Conservation (phyloP, 2,888 invertebrate species). For the Ophion obscuratus region DNA sequence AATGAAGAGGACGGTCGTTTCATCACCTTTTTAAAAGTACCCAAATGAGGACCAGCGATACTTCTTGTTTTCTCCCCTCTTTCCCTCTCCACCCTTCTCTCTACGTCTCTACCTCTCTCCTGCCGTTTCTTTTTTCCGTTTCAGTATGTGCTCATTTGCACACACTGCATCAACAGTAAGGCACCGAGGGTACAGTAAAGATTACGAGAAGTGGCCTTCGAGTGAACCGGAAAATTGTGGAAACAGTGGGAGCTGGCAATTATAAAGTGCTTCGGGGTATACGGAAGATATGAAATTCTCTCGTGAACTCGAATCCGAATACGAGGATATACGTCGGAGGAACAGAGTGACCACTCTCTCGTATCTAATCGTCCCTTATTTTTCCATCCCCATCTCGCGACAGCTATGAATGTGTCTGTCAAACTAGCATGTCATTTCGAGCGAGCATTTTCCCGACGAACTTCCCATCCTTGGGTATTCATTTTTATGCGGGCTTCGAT, state of each 20-base stretch:
- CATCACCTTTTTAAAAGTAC: slow-evolving; percentile 41
- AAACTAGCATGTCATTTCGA: too few species aligned
- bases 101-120: neutral
- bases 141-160: too few species aligned
- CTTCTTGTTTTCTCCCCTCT: neutral
- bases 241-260: slow-evolving; percentile 49
- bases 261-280: slow-evolving; percentile 57
- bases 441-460: too few species aligned
- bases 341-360: neutral
- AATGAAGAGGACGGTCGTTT: slow-evolving; percentile 54
- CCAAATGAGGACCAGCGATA: slow-evolving; percentile 5
- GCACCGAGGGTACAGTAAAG: slow-evolving; percentile 34
- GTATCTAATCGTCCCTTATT: too few species aligned
- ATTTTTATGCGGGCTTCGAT: too few species aligned
- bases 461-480: too few species aligned
- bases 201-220: slow-evolving; percentile 41
- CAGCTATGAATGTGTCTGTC: too few species aligned
- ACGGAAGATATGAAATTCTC: slow-evolving; percentile 52
- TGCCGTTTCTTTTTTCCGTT: neutral
- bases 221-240: slow-evolving; percentile 34
- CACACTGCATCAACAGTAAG: slow-evolving; percentile 2
- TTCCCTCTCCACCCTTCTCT: neutral
- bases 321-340: neutral
- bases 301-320: slow-evolving; percentile 21
- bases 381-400: too few species aligned